A percentile compares a stretch with the other conserved stretches of the same genome.
phyloP scores from a whole-genome alignment of 2,888 invertebrate species.

The Agrypnus murinus region DNA sequence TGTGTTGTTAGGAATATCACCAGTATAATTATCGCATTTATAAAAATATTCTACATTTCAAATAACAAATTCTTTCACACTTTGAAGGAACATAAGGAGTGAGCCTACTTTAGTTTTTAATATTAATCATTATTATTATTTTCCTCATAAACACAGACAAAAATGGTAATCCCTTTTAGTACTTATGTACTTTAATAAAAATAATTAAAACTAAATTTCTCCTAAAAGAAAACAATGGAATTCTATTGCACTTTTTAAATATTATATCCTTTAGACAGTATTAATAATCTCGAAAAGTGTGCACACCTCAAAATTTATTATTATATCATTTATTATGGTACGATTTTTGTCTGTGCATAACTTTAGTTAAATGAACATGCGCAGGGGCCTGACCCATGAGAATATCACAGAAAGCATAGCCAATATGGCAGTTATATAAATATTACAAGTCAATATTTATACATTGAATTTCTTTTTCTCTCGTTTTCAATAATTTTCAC shows the following conservation, averaged over 20 bases:
- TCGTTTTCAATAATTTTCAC: conserved; percentile 54
- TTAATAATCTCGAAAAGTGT: background rate
- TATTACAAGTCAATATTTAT: conserved; percentile 61
- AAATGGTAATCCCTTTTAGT: conserved; percentile 46
- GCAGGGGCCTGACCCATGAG: conserved; percentile 71
- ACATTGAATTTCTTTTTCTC: conserved; percentile 56
- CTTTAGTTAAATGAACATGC: conserved; percentile 53
- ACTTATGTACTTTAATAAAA: conserved; percentile 5
- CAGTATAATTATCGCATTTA: conserved; percentile 35
- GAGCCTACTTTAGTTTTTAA: conserved; percentile 63
- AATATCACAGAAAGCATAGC: conserved; percentile 70
- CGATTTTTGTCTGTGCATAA: conserved; percentile 45
- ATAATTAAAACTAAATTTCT: background rate
- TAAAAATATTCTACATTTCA: conserved; percentile 55
- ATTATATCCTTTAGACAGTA: background rate
- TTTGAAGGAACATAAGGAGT: conserved; percentile 63
- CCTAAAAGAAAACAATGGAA: background rate
- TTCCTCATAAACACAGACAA: conserved; percentile 63
- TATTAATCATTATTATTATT: conserved; percentile 23
- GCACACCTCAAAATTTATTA: background rate
- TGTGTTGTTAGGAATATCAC: conserved; percentile 57
- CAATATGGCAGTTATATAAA: conserved; percentile 65
- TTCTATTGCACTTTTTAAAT: conserved; percentile 22
- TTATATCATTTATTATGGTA: conserved; percentile 3
- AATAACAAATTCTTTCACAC: conserved; percentile 50